phyloP scores from a whole-genome alignment of 2,888 invertebrate species.

The Clistopyga incitator region DNA sequence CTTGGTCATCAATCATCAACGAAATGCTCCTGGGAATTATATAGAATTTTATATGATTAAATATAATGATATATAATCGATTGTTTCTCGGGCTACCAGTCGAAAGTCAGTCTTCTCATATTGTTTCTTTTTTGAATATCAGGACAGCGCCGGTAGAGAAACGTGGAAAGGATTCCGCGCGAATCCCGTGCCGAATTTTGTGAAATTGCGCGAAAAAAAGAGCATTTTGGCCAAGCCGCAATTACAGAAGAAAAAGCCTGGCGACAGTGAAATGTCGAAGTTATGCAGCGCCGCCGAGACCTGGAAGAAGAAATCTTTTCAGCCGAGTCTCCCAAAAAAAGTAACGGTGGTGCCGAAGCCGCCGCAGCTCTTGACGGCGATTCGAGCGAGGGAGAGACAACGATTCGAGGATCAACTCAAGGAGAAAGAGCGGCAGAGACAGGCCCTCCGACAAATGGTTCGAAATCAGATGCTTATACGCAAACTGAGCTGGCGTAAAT shows the following conservation, averaged over 20 bases:
- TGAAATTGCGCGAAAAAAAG: constrained; percentile 44
- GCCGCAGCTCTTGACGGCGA: constrained; percentile 68
- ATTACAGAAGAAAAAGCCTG: not conserved
- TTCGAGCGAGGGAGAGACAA: constrained; percentile 69
- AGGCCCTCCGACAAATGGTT: constrained; percentile 65
- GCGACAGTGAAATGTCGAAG: constrained; percentile 14
- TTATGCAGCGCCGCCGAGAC: constrained; percentile 44
- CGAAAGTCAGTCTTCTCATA: not conserved
- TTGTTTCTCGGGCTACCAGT: too few relatives aligned
- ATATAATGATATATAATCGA: too few relatives aligned
- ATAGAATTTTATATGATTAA: too few relatives aligned
- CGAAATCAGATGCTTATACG: constrained; percentile 7
- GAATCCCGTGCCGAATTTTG: constrained; percentile 61
- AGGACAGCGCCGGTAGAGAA: constrained; percentile 62
- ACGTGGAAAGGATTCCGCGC: constrained; percentile 62
- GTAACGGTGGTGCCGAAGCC: constrained; percentile 50
- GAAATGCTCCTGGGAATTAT: too few relatives aligned
- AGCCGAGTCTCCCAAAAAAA: constrained; percentile 56
- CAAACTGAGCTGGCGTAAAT: too few relatives aligned
- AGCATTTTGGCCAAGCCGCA: not conserved
- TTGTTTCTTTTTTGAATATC: not conserved
- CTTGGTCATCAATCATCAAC: not conserved
- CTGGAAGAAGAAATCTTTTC: constrained; percentile 69
- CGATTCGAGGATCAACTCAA: constrained; percentile 64
- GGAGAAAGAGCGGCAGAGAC: constrained; percentile 62